A percentile compares a stretch with the other conserved stretches of the same genome.
These are phyloP conservation scores for Lineus longissimus DNA, from an alignment of 1,140 invertebrate species.

Conservation along the genomic window DNA sequence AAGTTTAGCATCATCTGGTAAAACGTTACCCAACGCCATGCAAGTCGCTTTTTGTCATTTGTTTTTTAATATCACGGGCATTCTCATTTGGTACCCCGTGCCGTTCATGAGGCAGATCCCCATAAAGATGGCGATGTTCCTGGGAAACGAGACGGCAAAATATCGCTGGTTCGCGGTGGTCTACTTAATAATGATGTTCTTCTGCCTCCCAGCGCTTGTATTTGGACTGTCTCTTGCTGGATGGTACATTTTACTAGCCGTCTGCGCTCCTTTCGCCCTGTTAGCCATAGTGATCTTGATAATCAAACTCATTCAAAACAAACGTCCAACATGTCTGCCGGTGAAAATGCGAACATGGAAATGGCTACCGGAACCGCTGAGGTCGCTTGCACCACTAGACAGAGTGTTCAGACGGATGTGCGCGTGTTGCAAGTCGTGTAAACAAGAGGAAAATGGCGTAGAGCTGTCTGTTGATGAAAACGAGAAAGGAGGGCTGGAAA, in stretches of 20 bases:
- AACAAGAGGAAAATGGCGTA: too few relatives aligned
- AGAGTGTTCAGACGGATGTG: constrained; percentile 16
- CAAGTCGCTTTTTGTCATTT: constrained; percentile 43
- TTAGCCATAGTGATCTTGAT: too few relatives aligned
- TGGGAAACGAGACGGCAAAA: constrained; percentile 56
- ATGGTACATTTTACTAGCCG: too few relatives aligned
- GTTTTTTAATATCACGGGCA: constrained; percentile 57
- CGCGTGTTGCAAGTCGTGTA: constrained; percentile 18
- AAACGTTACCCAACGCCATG: constrained; percentile 19
- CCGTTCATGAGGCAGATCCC: constrained; percentile 59
- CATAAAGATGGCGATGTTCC: constrained; percentile 56
- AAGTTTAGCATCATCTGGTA: constrained; percentile 50
- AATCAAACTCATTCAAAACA: too few relatives aligned
- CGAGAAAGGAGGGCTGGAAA: too few relatives aligned
- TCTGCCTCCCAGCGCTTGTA: constrained; percentile 54
- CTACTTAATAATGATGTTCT: constrained; percentile 59
- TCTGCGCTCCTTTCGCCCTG: too few relatives aligned
- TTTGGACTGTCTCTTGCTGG: constrained; percentile 51
- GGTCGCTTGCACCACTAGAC: too few relatives aligned
- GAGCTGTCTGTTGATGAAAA: too few relatives aligned
- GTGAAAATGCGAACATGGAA: too few relatives aligned
- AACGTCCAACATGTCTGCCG: too few relatives aligned
- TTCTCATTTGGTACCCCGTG: constrained; percentile 62
- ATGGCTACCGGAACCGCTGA: too few relatives aligned
- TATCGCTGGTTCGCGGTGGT: constrained; percentile 60